Evolutionary conservation across 2,888 invertebrate genomes (phyloP), one percentile per base, ranked within the genome.

Genomic region (Pristionchus arcanus): DNA sequence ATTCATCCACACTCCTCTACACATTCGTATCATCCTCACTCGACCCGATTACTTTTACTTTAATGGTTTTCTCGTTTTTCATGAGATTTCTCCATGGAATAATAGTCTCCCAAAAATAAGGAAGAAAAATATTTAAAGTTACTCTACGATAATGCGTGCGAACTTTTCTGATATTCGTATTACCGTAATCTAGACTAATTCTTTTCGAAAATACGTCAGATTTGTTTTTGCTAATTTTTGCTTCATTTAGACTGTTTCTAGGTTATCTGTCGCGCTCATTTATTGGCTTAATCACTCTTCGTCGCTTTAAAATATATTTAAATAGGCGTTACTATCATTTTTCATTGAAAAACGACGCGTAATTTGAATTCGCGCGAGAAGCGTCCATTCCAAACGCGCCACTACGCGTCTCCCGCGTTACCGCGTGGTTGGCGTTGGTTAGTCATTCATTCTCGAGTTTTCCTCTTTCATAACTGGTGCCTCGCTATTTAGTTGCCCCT

Each of bases 371-470:
- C 28, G n/a, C 81, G 81, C 81, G 42, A 34, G 77, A 34, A 13
- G 15, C 49, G 49, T 53, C 81, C 81, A 42, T 81, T 81, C 81
- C 49, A 42, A 81, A 53, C 81, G 31, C 71, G 71, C 21, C 71
- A 21, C 25, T 63, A 25, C 63, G 63, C 63, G 63, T 63, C 63
- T n/a, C 63, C 3, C 63, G 63, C 63, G 63, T 63, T 63, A 63
- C 63, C 37, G 74, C 74, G 31, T 74, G 74, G 37, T 37, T 71
- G 49, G 81, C 49, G 49, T 42, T 53, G 81, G 37, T 81, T 81
- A 81, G 81, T 81, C 81, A 81, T 53, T 53, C 81, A 37, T 81
- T 81, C 81, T 81, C 15, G 81, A 25, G 16, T 81, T 53, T 53
- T 81, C 81, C 81, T 81, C 49, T 53, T 81, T 53, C 81, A 53